These are phyloP conservation scores for Sebastes ruberrimus DNA, from an alignment of 2,797 vertebrate genomes.

Conservation along the genomic window DNA sequence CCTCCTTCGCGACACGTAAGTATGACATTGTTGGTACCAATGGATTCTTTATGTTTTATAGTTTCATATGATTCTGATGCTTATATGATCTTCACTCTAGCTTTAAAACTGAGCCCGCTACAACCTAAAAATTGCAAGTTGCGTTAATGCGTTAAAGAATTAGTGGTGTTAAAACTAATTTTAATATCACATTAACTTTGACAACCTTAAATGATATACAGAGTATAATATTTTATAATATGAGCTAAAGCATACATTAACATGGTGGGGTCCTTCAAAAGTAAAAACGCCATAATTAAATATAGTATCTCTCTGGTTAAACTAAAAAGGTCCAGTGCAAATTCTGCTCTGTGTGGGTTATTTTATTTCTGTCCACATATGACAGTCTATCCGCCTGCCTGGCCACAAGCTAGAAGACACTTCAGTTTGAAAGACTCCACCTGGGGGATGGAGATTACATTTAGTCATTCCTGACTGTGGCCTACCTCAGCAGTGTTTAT, in stretches of 20 bases:
- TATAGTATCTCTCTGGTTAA: neutral
- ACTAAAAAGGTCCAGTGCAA: neutral
- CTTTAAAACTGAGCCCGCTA: too few species aligned
- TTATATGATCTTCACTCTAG: too few species aligned
- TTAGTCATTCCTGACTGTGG: conserved; percentile 36
- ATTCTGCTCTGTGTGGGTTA: neutral
- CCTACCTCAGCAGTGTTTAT: conserved; percentile 33
- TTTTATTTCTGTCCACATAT: neutral
- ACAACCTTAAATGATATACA: too few species aligned
- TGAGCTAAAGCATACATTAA: neutral
- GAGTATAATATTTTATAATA: neutral
- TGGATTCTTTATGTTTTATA: too few species aligned
- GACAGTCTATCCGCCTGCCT: neutral
- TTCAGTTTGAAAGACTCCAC: conserved; percentile 24
- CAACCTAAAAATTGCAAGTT: too few species aligned
- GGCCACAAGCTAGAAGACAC: neutral
- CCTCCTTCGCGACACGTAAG: too few species aligned
- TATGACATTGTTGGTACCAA: too few species aligned
- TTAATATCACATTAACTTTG: too few species aligned
- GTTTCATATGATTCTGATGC: too few species aligned
- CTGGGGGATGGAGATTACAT: conserved; percentile 48
- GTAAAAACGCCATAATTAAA: neutral
- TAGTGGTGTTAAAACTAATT: too few species aligned
- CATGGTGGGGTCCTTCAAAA: neutral
- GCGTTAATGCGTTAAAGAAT: too few species aligned